A percentile compares a stretch with the other conserved stretches of the same genome.
Evolutionary conservation across 2,797 vertebrate genomes (phyloP).

Genomic region (Thaleichthys pacificus): DNA sequence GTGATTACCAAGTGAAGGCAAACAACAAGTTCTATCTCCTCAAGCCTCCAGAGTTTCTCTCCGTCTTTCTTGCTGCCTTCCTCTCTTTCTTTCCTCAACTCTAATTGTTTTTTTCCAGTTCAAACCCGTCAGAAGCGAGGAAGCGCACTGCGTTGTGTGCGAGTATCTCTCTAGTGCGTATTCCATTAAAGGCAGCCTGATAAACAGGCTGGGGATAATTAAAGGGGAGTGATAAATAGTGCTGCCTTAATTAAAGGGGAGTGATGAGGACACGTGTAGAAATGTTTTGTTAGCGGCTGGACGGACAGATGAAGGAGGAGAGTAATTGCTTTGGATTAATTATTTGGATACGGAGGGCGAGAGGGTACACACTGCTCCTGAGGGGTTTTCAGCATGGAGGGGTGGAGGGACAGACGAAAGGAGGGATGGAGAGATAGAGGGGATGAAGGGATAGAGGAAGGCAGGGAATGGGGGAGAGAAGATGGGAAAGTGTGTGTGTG

Average conservation of each 20-base stretch:
- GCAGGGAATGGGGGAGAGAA: background rate
- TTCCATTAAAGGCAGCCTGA: constrained; percentile 82
- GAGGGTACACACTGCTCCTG: constrained; percentile 75
- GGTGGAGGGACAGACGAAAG: background rate
- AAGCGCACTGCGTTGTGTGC: constrained; percentile 65
- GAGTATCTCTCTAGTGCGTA: constrained; percentile 76
- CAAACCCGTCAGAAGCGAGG: constrained; percentile 67
- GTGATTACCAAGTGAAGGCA: constrained; percentile 61
- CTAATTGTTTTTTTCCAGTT: constrained; percentile 72
- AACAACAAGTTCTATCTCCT: constrained; percentile 70
- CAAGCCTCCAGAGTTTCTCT: background rate
- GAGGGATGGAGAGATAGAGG: background rate
- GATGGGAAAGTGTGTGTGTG: background rate
- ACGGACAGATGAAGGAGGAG: constrained; percentile 82
- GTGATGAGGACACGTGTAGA: constrained; percentile 85
- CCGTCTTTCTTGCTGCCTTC: constrained; percentile 49
- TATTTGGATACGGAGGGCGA: constrained; percentile 79
- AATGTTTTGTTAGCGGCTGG: constrained; percentile 82
- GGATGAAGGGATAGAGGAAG: background rate
- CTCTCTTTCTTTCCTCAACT: constrained; percentile 37
- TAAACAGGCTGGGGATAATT: constrained; percentile 82
- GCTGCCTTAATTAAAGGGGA: constrained; percentile 82
- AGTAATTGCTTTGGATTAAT: constrained; percentile 87
- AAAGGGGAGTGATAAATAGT: constrained; percentile 83
- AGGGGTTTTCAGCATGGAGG: constrained; percentile 4